Percentiles rank a stretch among this genome's conserved stretches.
These are phyloP conservation scores for Anolis sagrei DNA, from an alignment of 2,113 vertebrate genomes.

Conservation along the genomic window DNA sequence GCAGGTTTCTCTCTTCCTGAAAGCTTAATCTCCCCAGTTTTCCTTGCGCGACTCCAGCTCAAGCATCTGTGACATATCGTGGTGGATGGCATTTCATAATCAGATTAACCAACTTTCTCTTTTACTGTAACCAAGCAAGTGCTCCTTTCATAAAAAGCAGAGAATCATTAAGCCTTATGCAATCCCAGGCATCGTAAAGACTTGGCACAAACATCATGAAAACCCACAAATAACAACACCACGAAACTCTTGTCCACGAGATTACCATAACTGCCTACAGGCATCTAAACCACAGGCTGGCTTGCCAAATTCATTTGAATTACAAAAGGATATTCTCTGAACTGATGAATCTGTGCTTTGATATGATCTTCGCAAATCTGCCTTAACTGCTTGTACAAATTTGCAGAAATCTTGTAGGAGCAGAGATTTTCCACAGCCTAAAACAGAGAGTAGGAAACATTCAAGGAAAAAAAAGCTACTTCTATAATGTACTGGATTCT, in stretches of 20 bases:
- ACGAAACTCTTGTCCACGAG: neutral
- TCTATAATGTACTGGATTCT: neutral
- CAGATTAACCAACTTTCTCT: neutral
- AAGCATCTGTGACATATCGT: neutral
- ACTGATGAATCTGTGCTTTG: constrained; percentile 97
- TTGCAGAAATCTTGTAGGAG: constrained; percentile 98
- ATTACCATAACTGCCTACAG: neutral
- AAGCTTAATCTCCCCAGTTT: neutral
- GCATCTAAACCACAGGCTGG: neutral
- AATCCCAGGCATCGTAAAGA: neutral
- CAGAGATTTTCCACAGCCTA: constrained; percentile 99
- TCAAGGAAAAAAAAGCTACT: too few species aligned
- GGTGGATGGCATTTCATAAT: neutral
- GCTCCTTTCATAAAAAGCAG: neutral
- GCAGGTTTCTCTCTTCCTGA: neutral
- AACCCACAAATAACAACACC: neutral
- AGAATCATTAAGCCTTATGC: neutral
- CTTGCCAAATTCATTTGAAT: constrained; percentile 25
- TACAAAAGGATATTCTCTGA: constrained; percentile 98
- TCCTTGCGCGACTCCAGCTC: neutral
- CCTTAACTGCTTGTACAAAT: constrained; percentile 96
- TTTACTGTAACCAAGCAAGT: neutral
- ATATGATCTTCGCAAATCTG: constrained; percentile 98
- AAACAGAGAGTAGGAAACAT: constrained; percentile 53
- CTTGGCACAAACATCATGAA: neutral